Base-by-base conservation (phyloP, 2,888 invertebrate species). In the Acrobasis suavella region DNA sequence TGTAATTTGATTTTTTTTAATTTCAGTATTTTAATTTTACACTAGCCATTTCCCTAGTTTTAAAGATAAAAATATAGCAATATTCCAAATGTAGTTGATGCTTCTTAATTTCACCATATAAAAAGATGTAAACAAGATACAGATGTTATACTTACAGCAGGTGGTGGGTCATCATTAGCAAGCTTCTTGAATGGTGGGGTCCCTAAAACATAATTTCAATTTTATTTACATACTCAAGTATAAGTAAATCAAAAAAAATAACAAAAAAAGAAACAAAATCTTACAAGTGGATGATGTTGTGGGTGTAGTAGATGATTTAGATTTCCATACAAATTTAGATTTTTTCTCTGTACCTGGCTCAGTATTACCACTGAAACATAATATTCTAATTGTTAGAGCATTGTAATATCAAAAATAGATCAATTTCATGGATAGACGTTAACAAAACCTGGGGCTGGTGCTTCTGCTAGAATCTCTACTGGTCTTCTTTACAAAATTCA, bases 281-380 rank as follows among this genome's bases (percentile, higher is more conserved):
- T 59, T 32, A 59, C 58, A 59, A 9, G 3, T 59, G 1, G 32
- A 37, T 15, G 49, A 46, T 37, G 46, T 32, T 37, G 49, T 52
- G 17, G 52, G 7, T n/a, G 62, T 63, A 16, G 54, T 64, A n/a
- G 37, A 55, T 16, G 81, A 81, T 65, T 83, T 85, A 1, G 85
- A 83, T 74, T 86, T 87, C 72, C 82, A 87, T 8, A 86, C 84
- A 77, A 87, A 88, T 71, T 83, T 87, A 1, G 82, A 78, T 69
- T 82, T 87, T 65, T 84, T 87, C 61, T 82, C 85, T 12, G 75
- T 68, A 56, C 50, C 66, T 67, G 68, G 71, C 65, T 80, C 81
- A 64, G 70, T 75, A 17, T 69, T 73, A n/a, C 62, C 67, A 65
- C 86, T 86, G 72, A 9, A 74, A 76, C 60, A 63, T 62, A 66